Percentiles rank a stretch among this genome's conserved stretches.
Evolutionary conservation across 2,113 vertebrate genomes (phyloP).

Genomic region (Capreolus pygargus): DNA sequence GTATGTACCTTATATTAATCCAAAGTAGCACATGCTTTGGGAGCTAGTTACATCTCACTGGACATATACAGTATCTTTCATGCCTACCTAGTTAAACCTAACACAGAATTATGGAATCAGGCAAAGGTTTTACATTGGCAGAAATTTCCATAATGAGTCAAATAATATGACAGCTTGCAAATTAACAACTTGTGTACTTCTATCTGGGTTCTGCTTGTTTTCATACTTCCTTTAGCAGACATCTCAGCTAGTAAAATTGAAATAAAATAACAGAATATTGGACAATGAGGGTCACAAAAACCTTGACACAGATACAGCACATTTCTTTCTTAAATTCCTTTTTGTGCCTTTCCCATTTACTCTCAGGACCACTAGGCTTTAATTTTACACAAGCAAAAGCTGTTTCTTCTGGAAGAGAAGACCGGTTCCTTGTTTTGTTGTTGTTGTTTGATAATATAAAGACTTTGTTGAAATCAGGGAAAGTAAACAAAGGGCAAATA

Average conservation of each 20-base stretch:
- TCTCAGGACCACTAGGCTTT: neutral
- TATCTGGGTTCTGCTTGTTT: slow-evolving; percentile 55
- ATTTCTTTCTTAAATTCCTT: neutral
- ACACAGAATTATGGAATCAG: neutral
- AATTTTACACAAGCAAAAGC: neutral
- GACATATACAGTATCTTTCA: neutral
- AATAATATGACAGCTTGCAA: slow-evolving; percentile 47
- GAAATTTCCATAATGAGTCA: neutral
- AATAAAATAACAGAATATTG: slow-evolving; percentile 46
- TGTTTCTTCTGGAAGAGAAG: neutral
- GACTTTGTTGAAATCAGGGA: neutral
- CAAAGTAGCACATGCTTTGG: neutral
- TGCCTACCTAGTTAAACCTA: neutral
- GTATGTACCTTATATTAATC: neutral
- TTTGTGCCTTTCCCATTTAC: neutral
- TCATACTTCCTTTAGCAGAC: slow-evolving; percentile 42
- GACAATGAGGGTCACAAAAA: slow-evolving; percentile 24
- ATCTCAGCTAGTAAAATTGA: slow-evolving; percentile 41
- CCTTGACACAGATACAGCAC: neutral
- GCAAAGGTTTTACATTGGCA: neutral
- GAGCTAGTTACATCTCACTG: neutral
- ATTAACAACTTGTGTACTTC: slow-evolving; percentile 48
- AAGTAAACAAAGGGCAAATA: neutral
- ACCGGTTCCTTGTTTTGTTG: neutral
- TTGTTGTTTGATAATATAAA: neutral